Evolutionary conservation across 2,113 vertebrate species (phyloP), one percentile per base, ranked within the genome.

Genomic region (Salminus brasiliensis): DNA sequence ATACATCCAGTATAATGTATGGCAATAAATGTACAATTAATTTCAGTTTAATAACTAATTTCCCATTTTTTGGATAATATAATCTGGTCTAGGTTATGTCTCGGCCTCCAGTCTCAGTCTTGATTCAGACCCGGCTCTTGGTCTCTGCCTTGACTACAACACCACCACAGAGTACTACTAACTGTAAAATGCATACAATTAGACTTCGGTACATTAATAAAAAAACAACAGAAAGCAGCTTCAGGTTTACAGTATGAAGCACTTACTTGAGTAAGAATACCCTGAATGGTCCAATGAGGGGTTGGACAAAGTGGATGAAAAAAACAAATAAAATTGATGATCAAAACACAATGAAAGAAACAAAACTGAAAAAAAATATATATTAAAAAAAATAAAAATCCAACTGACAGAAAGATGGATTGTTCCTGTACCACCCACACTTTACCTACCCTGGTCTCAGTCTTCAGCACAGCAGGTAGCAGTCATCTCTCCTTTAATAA

Each of bases 251-350:
- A 83, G 81, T 75, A 91, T 84, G 81, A 91, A 90, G 90, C 92
- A 95, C 94, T 96, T 96, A 96, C 94, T 94, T 95, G 93, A 89
- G 76, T 90, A 90, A 91, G 92, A 90, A 90, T 89, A 91, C 88
- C 92, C 95, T 96, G 94, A 89, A 79, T 82, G 89, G 90, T 87
- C 90, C 91, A 91, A 94, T 77, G 89, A 90, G 81, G 91, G 89
- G 65, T 89, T 55, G 52, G 52, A 55, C 72, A 85, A 91, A 90
- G 91, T 75, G 87, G 78, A 88, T 39, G 88, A 79, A 92, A 85
- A 88, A 82, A 88, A 82, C 89, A 81, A 87, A 80, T 87, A 88
- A 88, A 88, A 89, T 34, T 32, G 49, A 41, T 18, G 8, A 49
- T 23, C 34, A 74, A 76, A 82, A 59, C 13, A 18, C 60, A 47